A percentile compares a stretch with the other conserved stretches of the same genome.
These are phyloP conservation scores for Sinhomidia bicolor DNA, from an alignment of 2,888 invertebrate species.

Conservation along the genomic window DNA sequence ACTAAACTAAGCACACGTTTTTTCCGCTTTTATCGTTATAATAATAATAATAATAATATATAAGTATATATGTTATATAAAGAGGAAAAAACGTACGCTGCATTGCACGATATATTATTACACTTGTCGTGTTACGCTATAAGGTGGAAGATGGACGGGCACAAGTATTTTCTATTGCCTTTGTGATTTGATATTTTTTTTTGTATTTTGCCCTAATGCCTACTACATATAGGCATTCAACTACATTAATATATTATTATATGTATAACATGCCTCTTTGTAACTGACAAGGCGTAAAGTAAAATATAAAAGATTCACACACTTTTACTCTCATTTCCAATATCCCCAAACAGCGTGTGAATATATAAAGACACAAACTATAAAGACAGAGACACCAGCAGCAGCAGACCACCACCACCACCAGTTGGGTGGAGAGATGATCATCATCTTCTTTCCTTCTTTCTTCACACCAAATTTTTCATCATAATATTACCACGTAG, in stretches of 20 bases:
- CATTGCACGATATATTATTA: not conserved
- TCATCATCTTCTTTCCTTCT: no score
- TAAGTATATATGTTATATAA: no score
- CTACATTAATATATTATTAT: no score
- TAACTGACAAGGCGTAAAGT: not conserved
- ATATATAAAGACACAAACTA: not conserved
- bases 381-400: not conserved
- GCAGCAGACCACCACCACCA: no score
- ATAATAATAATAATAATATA: not conserved
- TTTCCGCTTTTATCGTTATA: not conserved
- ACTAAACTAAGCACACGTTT: constrained; percentile 39
- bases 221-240: no score
- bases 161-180: constrained; percentile 1
- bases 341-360: not conserved
- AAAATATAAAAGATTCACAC: not conserved
- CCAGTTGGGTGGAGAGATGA: not conserved
- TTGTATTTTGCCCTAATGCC: no score
- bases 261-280: no score
- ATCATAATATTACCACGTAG: not conserved
- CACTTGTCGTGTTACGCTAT: not conserved
- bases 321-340: not conserved
- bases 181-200: not conserved
- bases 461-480: constrained; percentile 23
- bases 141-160: not conserved
- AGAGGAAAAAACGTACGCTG: not conserved